Evolutionary conservation across 2,888 invertebrate genomes (phyloP).

Genomic region (Eilema depressum): DNA sequence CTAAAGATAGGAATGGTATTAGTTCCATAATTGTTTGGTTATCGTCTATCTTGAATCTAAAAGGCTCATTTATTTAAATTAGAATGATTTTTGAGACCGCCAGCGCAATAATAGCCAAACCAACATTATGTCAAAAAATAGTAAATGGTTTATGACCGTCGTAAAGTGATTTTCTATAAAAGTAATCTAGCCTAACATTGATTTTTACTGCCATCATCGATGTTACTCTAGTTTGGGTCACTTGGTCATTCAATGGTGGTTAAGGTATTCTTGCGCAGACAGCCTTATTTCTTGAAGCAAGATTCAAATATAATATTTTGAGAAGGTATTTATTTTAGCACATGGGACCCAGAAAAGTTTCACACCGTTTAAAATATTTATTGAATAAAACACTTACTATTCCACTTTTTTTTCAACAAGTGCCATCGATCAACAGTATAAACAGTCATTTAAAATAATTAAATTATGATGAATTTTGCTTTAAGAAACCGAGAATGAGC

Average conservation of each 20-base stretch:
- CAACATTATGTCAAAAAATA: not conserved
- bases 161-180: not conserved
- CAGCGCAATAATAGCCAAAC: not conserved
- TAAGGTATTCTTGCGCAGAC: not conserved
- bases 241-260: not conserved
- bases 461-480: not conserved
- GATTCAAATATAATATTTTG: not conserved
- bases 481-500: not conserved
- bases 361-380: not conserved
- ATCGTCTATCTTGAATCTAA: constrained; percentile 5
- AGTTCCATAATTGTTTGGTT: constrained; percentile 29
- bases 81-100: not conserved
- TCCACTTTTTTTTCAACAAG: no score
- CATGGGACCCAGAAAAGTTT: no score
- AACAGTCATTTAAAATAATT: no score
- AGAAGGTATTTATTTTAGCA: no score
- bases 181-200: no score
- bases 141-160: not conserved
- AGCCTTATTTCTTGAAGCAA: not conserved
- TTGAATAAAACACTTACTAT: no score
- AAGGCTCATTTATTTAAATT: not conserved
- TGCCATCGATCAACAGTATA: no score
- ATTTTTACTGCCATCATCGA: no score
- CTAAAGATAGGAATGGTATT: constrained; percentile 41
- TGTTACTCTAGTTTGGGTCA: not conserved